Evolutionary conservation across 2,113 vertebrate species (phyloP).

Genomic region (Turnix velox): DNA sequence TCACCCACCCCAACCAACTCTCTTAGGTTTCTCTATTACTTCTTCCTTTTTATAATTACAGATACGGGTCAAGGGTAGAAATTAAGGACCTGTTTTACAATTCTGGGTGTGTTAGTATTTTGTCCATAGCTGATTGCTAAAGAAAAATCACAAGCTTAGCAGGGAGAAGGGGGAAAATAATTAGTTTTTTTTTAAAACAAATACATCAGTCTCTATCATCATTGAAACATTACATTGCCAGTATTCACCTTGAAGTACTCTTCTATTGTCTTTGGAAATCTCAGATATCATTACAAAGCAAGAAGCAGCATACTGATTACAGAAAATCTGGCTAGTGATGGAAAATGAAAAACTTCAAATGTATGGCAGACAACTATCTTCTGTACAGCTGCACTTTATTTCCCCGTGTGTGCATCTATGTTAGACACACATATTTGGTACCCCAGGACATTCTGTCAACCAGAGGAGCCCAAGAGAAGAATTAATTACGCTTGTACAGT

Average conservation of each 20-base stretch:
- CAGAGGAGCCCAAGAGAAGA: neutral
- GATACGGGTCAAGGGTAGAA: neutral
- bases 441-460: neutral
- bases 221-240: neutral
- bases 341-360: neutral
- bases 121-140: neutral
- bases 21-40: neutral
- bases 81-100: neutral
- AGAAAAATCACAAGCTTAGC: neutral
- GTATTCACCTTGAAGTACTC: neutral
- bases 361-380: neutral
- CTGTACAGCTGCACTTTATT: neutral
- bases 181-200: neutral
- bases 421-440: neutral
- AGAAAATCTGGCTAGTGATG: neutral
- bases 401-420: accelerated
- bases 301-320: neutral
- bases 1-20: neutral
- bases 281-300: neutral
- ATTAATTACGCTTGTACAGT: neutral
- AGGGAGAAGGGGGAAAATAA: neutral
- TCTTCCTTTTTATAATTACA: neutral
- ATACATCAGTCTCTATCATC: neutral
- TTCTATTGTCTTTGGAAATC: neutral
- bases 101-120: neutral